Percentiles rank a stretch among this genome's conserved stretches.
Conservation (phyloP, 2,113 vertebrate genomes). For the Leptosomus discolor region DNA sequence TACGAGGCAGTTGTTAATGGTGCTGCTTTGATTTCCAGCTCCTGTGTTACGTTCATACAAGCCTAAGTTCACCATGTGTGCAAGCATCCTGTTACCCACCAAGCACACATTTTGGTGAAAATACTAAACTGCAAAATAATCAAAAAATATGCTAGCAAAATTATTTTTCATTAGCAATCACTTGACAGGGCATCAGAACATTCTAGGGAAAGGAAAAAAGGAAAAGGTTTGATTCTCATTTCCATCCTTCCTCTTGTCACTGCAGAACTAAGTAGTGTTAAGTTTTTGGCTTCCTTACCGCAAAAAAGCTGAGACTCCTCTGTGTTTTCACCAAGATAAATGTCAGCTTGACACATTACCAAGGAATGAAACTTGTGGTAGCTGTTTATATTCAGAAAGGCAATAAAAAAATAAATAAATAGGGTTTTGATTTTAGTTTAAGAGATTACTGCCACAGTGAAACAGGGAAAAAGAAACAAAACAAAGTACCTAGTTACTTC, state of each 20-base stretch:
- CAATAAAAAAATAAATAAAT: neutral
- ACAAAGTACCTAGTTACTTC: neutral
- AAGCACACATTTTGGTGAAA: neutral
- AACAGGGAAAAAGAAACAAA: neutral
- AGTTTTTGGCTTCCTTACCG: neutral
- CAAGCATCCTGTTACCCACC: neutral
- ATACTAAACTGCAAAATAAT: neutral
- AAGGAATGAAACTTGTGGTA: neutral
- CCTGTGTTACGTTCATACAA: neutral
- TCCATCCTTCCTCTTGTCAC: neutral
- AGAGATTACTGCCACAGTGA: neutral
- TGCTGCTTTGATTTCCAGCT: neutral
- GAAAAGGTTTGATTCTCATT: neutral
- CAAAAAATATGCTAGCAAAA: neutral
- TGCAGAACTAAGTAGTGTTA: neutral
- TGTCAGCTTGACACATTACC: neutral
- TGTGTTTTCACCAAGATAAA: neutral
- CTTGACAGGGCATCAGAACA: neutral
- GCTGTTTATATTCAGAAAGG: neutral
- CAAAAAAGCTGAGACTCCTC: neutral
- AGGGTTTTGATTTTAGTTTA: neutral
- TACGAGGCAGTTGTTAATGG: neutral
- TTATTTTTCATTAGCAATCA: neutral
- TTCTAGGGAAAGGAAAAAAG: neutral
- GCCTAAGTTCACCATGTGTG: rapidly evolving